Evolutionary conservation across 2,113 vertebrate species (phyloP).

Genomic region (Geococcyx californianus): DNA sequence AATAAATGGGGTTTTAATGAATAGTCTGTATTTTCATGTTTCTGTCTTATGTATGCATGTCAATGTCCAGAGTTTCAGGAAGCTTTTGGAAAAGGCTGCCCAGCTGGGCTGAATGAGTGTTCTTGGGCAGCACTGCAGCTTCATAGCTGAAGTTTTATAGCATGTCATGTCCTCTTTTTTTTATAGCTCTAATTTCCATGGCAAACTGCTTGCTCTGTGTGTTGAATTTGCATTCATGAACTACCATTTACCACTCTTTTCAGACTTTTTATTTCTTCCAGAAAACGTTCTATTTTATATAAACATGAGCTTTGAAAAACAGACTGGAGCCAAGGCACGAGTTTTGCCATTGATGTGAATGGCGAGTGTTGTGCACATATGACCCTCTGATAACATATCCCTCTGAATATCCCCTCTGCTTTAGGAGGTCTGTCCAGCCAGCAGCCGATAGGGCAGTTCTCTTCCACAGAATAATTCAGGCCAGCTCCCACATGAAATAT

Average conservation of each 20-base stretch:
- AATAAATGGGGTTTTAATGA: not conserved
- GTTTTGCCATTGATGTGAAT: not conserved
- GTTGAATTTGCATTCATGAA: not conserved
- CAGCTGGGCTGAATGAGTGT: not conserved
- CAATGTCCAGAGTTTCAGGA: not conserved
- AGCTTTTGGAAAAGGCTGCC: not conserved
- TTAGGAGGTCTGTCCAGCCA: not conserved
- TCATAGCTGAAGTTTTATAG: not conserved
- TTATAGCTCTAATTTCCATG: not conserved
- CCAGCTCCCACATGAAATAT: not conserved
- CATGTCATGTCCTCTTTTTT: not conserved
- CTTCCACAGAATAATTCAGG: not conserved
- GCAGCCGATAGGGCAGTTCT: not conserved
- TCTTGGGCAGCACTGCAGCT: not conserved
- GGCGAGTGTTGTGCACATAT: not conserved
- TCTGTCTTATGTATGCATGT: not conserved
- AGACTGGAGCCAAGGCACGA: not conserved
- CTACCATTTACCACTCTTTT: not conserved
- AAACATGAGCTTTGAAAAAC: not conserved
- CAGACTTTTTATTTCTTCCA: not conserved
- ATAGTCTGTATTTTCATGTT: not conserved
- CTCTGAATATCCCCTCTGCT: not conserved
- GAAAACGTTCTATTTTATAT: not conserved
- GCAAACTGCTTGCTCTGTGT: not conserved
- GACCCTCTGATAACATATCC: not conserved